Base-by-base conservation (phyloP, 2,888 invertebrate genomes). In the Polydrusus pterygomalis region DNA sequence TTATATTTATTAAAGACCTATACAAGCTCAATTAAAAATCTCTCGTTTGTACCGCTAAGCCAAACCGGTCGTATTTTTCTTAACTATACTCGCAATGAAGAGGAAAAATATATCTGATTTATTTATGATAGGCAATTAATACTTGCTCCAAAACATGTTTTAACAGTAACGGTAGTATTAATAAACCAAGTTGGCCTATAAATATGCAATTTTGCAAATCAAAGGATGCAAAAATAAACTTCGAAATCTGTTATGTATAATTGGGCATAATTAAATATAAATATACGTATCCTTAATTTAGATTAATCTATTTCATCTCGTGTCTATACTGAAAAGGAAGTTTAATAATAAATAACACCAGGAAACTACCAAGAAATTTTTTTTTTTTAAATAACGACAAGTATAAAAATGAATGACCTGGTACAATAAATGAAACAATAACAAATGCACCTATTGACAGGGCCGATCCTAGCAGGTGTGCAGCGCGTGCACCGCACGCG, bases 41-140 rank as follows among this genome's bases (percentile, higher is more conserved):
- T 60, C 18, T 11, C 8, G 10, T 17, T 2, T 17, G 77, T 70
- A 60, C 67, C 54, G 67, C 40, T 67, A 67, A 18, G 17, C 8
- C 20, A 40, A 67, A 67, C 67, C 67, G 67, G 67, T 67, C 67
- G n/a, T 15, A 67, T 67, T 67, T 65, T 67, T 54, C 67, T 13
- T 47, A 64, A 47, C 64, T 34, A n/a, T n/a, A 38, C 17, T 49
- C 20, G 18, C 54, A 38, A 15, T 67, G 51, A 38, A 67, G 67
- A 67, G 34, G 54, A 54, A 67, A 67, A 67, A 49, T 47, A 17
- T 65, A 51, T 34, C 30, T n/a, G 65, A 67, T 54, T 38, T 38
- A 67, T 67, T 67, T 67, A 67, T 54, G 67, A 67, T 54, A 51
- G 67, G 38, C 20, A 54, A 40, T 34, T 49, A 67, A 54, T 40